Evolutionary conservation across 1,140 invertebrate species (phyloP), one percentile per base, ranked within the genome.

Genomic region (Trichonephila inaurata): DNA sequence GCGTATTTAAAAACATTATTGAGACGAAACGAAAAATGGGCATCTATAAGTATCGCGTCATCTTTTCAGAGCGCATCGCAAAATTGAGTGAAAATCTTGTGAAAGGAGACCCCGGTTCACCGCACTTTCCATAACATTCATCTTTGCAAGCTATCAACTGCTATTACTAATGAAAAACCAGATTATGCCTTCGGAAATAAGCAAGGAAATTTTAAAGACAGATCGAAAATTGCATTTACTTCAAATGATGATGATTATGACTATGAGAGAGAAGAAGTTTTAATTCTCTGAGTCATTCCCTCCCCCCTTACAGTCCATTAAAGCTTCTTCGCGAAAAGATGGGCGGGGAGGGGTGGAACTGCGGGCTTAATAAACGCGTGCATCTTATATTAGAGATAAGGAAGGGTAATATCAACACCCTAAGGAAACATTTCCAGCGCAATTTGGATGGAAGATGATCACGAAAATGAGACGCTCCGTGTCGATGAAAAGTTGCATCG

Each of bases 151-250:
- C 69, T 28, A 72, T 72, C 69, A 28, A 24, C 69, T 24, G 69
- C 24, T 72, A 72, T 72, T 28, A 33, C 69, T 24, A 72, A 72
- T 72, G 69, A 72, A 72, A 72, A 72, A 72, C 69, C 69, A 72
- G 69, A 72, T 72, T 72, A 72, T 14, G 69, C 69, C 69, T 72
- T 72, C 28, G 69, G 69, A 72, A 72, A 72, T 72, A 72, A 72
- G 69, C 69, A 72, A 24, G 24, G 69, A 72, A 72, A 72, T 72
- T 72, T 72, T 72, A 72, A 83, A n/a, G 58, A 44, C 44, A 85
- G 82, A 85, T 85, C 33, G 40, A 85, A 85, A 85, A 85, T 85
- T 58, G 82, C 82, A 85, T 85, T 85, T 85, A 85, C 82, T 85
- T 14, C 51, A 51, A 44, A 85, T 85, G 82, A 85, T 85, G 82